Base-by-base conservation (phyloP, 2,888 invertebrate genomes). In the Pristionchus entomophagus region DNA sequence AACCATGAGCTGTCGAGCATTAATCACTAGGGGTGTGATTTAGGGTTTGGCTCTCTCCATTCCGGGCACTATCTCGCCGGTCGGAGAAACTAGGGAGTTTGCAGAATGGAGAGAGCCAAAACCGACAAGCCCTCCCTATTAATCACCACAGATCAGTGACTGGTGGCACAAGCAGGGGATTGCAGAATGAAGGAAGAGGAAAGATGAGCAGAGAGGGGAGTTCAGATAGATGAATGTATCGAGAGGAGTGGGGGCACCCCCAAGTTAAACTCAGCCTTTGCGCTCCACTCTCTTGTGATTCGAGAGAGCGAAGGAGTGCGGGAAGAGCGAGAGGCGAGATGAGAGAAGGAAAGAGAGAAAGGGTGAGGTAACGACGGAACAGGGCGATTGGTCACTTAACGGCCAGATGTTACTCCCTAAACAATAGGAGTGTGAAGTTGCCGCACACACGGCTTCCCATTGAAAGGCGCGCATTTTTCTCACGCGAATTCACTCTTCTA, bases 221-320 rank as follows among this genome's bases (percentile, higher is more conserved):
- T 73, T 73, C 69, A 73, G 41, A 73, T 73, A 41, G 69, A 73
- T 73, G 69, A 41, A 73, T 73, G 69, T 41, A 73, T 73, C 73
- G 73, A 73, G 73, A 73, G 73, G 26, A 65, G 65, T 65, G 65
- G 35, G 14, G n/a, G 65, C 65, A 65, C 65, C 65, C 62, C 65
- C 65, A 65, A 65, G 65, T 65, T 65, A 65, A 65, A 65, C 65
- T 65, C 65, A 65, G 35, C 65, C 56, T 38, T 32, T 29, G 26
- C 59, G 22, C 56, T 56, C 56, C n/a, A 17, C 62, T 35, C 65
- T 65, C 35, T 38, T 65, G 35, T 65, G 65, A 65, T 65, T 65
- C 32, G 41, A 73, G 73, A 73, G 73, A 73, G 69, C 8, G 38
- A 41, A 38, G 65, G 38, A 69, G n/a, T n/a, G n/a, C n/a, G n/a